phyloP scores from a whole-genome alignment of 2,888 invertebrate species.

The Gisinianus flammeolus region DNA sequence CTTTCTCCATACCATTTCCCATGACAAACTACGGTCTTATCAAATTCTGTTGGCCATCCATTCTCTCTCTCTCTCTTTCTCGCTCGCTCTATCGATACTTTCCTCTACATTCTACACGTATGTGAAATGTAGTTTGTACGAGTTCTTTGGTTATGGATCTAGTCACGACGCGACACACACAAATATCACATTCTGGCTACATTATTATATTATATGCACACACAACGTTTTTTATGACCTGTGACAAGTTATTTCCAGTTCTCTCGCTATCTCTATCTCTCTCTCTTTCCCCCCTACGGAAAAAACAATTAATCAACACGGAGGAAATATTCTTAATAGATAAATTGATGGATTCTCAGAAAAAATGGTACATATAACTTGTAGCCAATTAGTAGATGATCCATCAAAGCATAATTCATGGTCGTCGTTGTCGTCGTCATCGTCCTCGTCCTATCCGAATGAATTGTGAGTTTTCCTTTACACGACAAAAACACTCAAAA shows the following conservation, averaged over 20 bases:
- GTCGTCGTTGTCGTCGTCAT: too few species aligned
- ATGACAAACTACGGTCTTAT: conserved; percentile 14
- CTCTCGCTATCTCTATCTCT: too few species aligned
- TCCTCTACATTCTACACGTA: neutral
- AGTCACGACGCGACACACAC: neutral
- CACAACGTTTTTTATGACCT: conserved; percentile 12
- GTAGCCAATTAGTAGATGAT: too few species aligned
- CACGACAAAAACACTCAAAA: too few species aligned
- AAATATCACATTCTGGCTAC: too few species aligned
- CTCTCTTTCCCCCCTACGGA: neutral
- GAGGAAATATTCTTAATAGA: neutral
- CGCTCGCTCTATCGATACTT: neutral
- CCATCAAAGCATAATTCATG: too few species aligned
- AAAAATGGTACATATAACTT: too few species aligned
- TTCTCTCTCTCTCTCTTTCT: neutral
- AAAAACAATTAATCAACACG: neutral
- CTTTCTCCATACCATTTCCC: neutral
- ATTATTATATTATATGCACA: neutral
- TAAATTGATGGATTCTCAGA: too few species aligned
- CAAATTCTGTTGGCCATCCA: conserved; percentile 3
- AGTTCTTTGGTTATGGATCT: neutral
- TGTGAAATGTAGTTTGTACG: too few species aligned
- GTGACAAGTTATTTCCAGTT: neutral
- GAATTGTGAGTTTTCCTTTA: too few species aligned
- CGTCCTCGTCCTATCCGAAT: too few species aligned